phyloP scores from a whole-genome alignment of 2,113 vertebrate species.

The Athene cunicularia region DNA sequence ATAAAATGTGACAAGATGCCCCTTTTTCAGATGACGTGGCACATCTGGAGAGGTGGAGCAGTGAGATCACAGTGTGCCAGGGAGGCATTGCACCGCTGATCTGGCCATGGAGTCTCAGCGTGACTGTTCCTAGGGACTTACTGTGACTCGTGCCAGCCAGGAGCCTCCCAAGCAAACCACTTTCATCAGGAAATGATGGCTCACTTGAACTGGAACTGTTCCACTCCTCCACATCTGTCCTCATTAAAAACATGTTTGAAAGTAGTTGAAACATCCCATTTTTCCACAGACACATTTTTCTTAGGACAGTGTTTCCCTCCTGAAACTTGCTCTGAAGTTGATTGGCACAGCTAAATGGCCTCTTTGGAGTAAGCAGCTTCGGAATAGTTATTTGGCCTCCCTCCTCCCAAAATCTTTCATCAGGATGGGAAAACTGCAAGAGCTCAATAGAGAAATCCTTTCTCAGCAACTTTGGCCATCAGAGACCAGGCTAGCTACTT shows the following conservation, averaged over 20 bases:
- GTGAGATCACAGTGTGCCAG: neutral
- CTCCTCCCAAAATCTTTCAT: neutral
- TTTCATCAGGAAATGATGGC: neutral
- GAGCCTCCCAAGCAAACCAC: neutral
- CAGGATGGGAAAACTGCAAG: neutral
- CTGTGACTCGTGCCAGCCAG: neutral
- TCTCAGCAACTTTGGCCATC: neutral
- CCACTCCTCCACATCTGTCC: neutral
- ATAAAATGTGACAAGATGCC: neutral
- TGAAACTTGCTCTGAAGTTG: neutral
- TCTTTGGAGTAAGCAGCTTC: neutral
- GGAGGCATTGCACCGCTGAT: accelerated
- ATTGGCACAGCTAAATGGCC: neutral
- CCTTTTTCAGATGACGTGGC: accelerated
- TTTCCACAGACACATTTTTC: neutral
- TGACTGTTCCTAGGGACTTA: neutral
- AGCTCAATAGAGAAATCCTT: neutral
- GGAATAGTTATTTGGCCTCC: neutral
- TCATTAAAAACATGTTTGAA: neutral
- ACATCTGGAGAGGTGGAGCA: neutral
- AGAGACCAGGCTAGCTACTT: neutral
- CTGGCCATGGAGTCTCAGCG: neutral
- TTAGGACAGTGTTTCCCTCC: neutral
- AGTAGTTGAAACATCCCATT: neutral
- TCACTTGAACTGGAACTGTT: neutral